phyloP scores from a whole-genome alignment of 1,140 invertebrate genomes.

The Drosophila kikkawai region DNA sequence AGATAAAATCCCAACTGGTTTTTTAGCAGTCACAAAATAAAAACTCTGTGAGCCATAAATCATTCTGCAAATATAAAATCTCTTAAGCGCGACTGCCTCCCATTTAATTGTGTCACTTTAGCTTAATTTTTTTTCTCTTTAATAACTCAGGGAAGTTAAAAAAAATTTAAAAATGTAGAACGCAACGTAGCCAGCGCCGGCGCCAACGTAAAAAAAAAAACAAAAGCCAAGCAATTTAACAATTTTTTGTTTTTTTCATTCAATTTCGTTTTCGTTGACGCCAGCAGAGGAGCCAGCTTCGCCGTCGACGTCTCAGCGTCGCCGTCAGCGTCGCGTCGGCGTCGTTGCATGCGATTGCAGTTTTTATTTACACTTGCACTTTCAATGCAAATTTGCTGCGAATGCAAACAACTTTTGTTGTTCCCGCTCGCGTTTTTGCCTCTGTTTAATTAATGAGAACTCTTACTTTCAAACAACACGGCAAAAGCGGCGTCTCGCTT shows the following conservation, averaged over 20 bases:
- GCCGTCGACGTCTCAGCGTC: not conserved
- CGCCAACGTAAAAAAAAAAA: conserved; percentile 36
- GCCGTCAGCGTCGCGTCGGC: conserved; percentile 7
- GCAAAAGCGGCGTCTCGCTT: conserved; percentile 46
- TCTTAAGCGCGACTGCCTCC: not conserved
- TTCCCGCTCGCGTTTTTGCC: conserved; percentile 9
- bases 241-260: conserved; percentile 35
- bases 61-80: conserved; percentile 24
- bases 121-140: conserved; percentile 25
- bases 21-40: not conserved
- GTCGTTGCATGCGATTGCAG: conserved; percentile 55
- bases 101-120: conserved; percentile 36
- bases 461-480: conserved; percentile 69
- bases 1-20: not conserved
- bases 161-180: conserved; percentile 20
- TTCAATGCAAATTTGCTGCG: conserved; percentile 73
- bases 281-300: conserved; percentile 29
- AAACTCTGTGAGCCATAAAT: conserved; percentile 11
- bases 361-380: conserved; percentile 78
- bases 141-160: conserved; percentile 12
- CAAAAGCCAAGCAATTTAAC: conserved; percentile 33
- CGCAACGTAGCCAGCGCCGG: conserved; percentile 47
- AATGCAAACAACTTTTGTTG: conserved; percentile 55
- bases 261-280: conserved; percentile 53
- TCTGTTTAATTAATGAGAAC: conserved; percentile 76